Evolutionary conservation across 1,140 invertebrate species (phyloP), one percentile per base, ranked within the genome.

Genomic region (Drosophila malerkotliana): DNA sequence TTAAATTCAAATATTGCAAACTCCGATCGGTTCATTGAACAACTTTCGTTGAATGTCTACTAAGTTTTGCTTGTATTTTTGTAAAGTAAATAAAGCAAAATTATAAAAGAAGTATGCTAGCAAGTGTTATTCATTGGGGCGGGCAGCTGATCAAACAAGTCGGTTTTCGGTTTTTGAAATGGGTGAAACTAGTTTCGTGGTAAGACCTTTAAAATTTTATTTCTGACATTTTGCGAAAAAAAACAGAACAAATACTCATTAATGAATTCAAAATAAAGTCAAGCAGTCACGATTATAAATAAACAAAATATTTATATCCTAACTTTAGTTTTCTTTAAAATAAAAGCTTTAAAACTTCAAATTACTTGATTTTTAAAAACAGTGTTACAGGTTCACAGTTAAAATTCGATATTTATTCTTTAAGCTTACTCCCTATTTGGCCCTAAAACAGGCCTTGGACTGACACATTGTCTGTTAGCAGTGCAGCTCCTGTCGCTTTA

Each of bases 401-500:
- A 57, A 28, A 48, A 45, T 54, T 18, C 41, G 4, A 66, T 12
- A 69, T 39, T 55, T 49, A 37, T 44, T 44, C 21, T 3, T 41
- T 41, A 41, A 41, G 10, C n/a, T 41, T 41, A 41, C 39, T 14
- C 3, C 12, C 7, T 12, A 55, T 4, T 28, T 47, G 39, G 28
- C 78, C 71, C 49, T 85, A 68, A 75, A 87, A 61, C 73, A 74
- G 72, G 51, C 55, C 37, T n/a, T n/a, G n/a, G 8, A 41, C 4
- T 3, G 12, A 4, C 3, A 37, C 0, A 0, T 14, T 1, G 39
- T 1, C 32, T 15, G 3, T 32, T 60, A 52, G 28, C 7, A 53
- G 26, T 47, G 52, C n/a, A 58, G 30, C 41, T 84, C 89, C 41
- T 89, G 87, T 6, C 85, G 83, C 58, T 90, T 87, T 15, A 91